These are phyloP conservation scores for Erebia ligea DNA, from an alignment of 2,888 invertebrate species.

Conservation along the genomic window DNA sequence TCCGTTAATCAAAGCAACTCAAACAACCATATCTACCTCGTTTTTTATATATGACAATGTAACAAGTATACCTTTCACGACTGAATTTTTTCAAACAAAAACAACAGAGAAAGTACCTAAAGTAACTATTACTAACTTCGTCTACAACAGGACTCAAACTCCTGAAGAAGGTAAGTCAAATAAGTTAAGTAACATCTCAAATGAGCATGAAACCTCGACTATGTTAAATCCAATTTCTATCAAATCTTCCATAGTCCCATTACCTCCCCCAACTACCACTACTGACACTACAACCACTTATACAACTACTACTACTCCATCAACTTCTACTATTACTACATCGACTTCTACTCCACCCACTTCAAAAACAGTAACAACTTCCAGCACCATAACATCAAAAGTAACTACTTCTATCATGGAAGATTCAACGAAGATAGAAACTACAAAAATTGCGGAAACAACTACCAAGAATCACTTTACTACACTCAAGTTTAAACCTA, in stretches of 20 bases:
- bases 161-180: constrained; percentile 44
- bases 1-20: constrained; percentile 32
- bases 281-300: constrained; percentile 35
- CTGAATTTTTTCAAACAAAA: constrained; percentile 23
- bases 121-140: constrained; percentile 41
- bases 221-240: constrained; percentile 36
- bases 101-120: constrained; percentile 36
- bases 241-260: constrained; percentile 32
- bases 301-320: constrained; percentile 37
- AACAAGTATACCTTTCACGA: constrained; percentile 33
- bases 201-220: constrained; percentile 40
- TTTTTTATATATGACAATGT: constrained; percentile 31
- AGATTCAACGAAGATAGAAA: constrained; percentile 47
- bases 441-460: constrained; percentile 58
- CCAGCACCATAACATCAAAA: constrained; percentile 18
- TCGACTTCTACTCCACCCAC: constrained; percentile 6
- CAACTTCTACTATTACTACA: constrained; percentile 27
- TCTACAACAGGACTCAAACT: constrained; percentile 52
- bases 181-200: constrained; percentile 41
- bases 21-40: constrained; percentile 39
- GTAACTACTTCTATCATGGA: constrained; percentile 37
- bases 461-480: constrained; percentile 57
- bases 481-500: constrained; percentile 72
- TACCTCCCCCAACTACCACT: constrained; percentile 28
- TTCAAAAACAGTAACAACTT: constrained; percentile 7